Evolutionary conservation across 2,113 vertebrate species (phyloP).

Genomic region (Gasterosteus aculeatus): DNA sequence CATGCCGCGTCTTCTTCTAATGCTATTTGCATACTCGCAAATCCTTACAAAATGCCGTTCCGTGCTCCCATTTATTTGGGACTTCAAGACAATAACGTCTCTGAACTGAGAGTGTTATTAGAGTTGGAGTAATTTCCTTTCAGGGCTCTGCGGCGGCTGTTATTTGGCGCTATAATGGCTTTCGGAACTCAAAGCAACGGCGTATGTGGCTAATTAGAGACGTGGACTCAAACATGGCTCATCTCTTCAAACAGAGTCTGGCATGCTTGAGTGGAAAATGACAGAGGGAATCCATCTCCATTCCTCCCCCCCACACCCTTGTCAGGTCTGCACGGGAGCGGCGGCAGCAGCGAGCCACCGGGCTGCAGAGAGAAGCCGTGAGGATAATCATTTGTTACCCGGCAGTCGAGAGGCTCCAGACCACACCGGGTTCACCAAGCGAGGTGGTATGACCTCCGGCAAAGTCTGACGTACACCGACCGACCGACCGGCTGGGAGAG

Average conservation of each 20-base stretch:
- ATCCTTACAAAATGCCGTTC: conserved; percentile 57
- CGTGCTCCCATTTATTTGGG: conserved; percentile 55
- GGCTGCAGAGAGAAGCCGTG: conserved; percentile 47
- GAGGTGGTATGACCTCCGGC: conserved; percentile 56
- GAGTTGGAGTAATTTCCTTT: conserved; percentile 45
- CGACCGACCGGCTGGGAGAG: conserved; percentile 22
- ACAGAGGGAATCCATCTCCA: conserved; percentile 73
- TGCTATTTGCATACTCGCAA: conserved; percentile 71
- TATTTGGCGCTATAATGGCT: conserved; percentile 57
- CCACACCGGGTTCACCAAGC: conserved; percentile 42
- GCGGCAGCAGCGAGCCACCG: conserved; percentile 51
- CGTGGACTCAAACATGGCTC: conserved; percentile 65
- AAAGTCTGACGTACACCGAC: conserved; percentile 46
- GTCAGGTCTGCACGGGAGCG: conserved; percentile 39
- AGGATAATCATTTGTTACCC: conserved; percentile 66
- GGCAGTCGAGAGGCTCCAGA: conserved; percentile 55
- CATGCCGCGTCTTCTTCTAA: conserved; percentile 38
- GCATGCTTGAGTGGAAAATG: conserved; percentile 68
- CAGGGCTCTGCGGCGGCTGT: conserved; percentile 36
- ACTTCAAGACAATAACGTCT: conserved; percentile 39
- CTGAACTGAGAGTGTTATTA: conserved; percentile 42
- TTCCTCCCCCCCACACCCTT: conserved; percentile 46
- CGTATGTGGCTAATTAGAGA: conserved; percentile 75
- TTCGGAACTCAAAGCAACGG: conserved; percentile 52
- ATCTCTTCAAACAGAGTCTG: conserved; percentile 72